Evolutionary conservation across 1,140 invertebrate genomes (phyloP).

Genomic region (Paraescarpia echinospica): DNA sequence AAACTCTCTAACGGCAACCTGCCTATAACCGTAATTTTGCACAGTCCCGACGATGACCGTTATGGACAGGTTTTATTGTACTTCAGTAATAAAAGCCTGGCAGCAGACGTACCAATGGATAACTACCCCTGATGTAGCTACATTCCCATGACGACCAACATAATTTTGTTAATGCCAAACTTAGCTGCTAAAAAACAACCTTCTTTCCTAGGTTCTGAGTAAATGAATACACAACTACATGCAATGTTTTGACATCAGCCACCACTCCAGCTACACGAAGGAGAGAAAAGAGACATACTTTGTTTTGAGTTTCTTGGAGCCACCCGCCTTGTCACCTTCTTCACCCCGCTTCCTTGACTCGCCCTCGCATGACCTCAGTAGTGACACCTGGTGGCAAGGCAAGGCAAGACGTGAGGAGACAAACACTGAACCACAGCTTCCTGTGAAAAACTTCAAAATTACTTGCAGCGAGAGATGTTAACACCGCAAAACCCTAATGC

Average conservation of each 20-base stretch:
- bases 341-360: background rate
- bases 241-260: no score
- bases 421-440: background rate
- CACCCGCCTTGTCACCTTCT: slow-evolving; percentile 25
- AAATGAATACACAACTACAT: no score
- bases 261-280: background rate
- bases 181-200: no score
- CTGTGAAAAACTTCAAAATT: background rate
- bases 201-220: background rate
- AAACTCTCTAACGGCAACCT: no score
- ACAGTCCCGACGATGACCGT: no score
- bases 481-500: no score
- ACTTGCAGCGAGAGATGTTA: background rate
- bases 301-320: slow-evolving; percentile 39
- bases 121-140: background rate
- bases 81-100: background rate
- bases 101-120: background rate
- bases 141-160: background rate
- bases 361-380: background rate
- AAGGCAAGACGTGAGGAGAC: background rate
- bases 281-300: slow-evolving; percentile 38
- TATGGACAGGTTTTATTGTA: no score
- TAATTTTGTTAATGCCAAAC: background rate
- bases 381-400: background rate
- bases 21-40: background rate